Percentiles rank a stretch among this genome's conserved stretches.
phyloP scores from a whole-genome alignment of 2,797 vertebrate species.

The Myotis myotis region DNA sequence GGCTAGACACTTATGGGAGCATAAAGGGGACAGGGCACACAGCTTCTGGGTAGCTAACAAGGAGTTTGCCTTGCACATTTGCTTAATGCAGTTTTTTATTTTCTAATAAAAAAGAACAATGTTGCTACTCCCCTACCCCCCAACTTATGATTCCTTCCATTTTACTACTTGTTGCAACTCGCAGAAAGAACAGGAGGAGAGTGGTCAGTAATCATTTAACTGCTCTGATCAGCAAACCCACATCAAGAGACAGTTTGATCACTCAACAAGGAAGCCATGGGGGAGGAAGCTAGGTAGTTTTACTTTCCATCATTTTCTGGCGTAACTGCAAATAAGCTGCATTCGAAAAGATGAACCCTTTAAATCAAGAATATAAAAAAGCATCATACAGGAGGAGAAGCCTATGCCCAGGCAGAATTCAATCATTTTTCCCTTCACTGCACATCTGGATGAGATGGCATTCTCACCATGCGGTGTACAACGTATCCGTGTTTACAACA shows the following conservation, averaged over 20 bases:
- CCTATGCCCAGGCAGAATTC: background rate
- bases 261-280: background rate
- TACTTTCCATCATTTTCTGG: background rate
- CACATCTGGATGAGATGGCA: background rate
- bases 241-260: background rate
- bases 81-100: constrained; percentile 12
- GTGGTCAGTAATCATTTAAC: background rate
- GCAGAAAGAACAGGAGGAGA: background rate
- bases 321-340: background rate
- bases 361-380: constrained; percentile 28
- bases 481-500: background rate
- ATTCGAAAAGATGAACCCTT: background rate
- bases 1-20: background rate
- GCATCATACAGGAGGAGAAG: background rate
- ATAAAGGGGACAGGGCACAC: background rate
- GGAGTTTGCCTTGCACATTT: background rate
- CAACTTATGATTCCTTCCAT: background rate
- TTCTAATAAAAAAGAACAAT: background rate
- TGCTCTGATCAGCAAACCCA: background rate
- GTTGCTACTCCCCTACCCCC: background rate
- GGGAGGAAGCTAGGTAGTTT: background rate
- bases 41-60: background rate
- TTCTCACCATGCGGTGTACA: background rate
- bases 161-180: constrained; percentile 1
- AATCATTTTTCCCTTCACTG: background rate